Percentiles rank a stretch among this genome's conserved stretches.
Evolutionary conservation across 2,113 vertebrate species (phyloP).

Genomic region (Eublepharis macularius): DNA sequence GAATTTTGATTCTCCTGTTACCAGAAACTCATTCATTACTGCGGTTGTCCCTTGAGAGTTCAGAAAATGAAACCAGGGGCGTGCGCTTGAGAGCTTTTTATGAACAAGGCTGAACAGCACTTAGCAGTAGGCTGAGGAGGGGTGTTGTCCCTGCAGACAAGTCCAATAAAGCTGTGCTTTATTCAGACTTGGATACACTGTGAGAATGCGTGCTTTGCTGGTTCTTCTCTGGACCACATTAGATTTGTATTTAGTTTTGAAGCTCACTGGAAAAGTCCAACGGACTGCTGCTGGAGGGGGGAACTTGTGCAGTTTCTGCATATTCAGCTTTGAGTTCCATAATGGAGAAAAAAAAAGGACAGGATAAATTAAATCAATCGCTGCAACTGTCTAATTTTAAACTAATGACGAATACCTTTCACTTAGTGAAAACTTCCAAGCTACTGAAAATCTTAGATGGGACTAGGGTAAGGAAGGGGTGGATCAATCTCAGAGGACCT

Average conservation of each 20-base stretch:
- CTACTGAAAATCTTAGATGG: background rate
- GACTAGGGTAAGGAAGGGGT: background rate
- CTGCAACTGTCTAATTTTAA: background rate
- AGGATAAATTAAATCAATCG: too few relatives aligned
- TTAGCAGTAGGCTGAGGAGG: constrained; percentile 20
- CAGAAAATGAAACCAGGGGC: constrained; percentile 68
- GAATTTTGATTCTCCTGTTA: constrained; percentile 67
- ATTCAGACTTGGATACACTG: background rate
- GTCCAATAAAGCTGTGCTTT: constrained; percentile 36
- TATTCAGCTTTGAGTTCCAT: too few relatives aligned
- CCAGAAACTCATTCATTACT: background rate
- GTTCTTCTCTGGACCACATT: background rate
- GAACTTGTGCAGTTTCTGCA: too few relatives aligned
- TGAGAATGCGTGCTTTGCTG: background rate
- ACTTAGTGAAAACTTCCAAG: background rate
- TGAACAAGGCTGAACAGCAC: constrained; percentile 39
- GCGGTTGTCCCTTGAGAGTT: constrained; percentile 43
- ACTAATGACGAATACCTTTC: background rate
- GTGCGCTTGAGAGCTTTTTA: constrained; percentile 59
- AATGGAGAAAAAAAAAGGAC: too few relatives aligned
- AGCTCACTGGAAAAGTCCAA: rapidly evolving
- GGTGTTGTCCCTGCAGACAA: constrained; percentile 56
- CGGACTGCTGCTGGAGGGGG: background rate
- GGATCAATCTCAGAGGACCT: background rate
- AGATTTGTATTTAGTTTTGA: background rate